Base-by-base conservation (phyloP, 2,888 invertebrate genomes). In the Theodoxus fluviatilis region DNA sequence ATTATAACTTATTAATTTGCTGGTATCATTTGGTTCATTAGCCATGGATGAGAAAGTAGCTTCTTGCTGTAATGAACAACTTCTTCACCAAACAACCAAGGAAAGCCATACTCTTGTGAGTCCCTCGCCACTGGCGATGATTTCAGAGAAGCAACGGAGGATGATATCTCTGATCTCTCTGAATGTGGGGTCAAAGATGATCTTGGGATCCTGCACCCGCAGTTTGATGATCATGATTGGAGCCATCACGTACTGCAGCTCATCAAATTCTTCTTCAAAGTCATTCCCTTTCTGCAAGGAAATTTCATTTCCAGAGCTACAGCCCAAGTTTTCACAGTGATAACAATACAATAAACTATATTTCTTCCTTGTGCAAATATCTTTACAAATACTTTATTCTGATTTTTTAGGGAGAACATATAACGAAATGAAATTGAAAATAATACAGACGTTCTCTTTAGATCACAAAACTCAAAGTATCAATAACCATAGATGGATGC, bases 161-260 rank as follows among this genome's bases (percentile, higher is more conserved):
- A 87, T 81, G 67, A 86, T 83, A 71, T 87, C 85, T 43, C 85
- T 76, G 64, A 87, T 83, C 70, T 88, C 85, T 61, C 83, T 78
- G 77, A 88, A 85, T 12, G 84, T 80, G 6, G 88, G 88, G 37
- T 87, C 83, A 77, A 88, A 88, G 38, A 83, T 79, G 31, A 88
- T 86, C 77, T 84, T 84, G 7, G 85, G 84, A 49, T 87, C 87
- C 69, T 86, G 85, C 35, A 87, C 85, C 55, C 81, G 77, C 67
- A 88, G 78, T 68, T 86, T 84, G 73, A 88, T 83, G 67, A 87
- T 83, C 81, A 88, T 82, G 22, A 87, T 81, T 55, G 86, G 84
- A n/a, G 80, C 78, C 78, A 81, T 81, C 31, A 85, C 80, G 74
- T 85, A 88, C 74, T 80, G 79, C 70, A 86, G 78, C 71, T 88